These are phyloP conservation scores for Ovibos moschatus DNA, from an alignment of 2,113 vertebrate species.

Conservation along the genomic window DNA sequence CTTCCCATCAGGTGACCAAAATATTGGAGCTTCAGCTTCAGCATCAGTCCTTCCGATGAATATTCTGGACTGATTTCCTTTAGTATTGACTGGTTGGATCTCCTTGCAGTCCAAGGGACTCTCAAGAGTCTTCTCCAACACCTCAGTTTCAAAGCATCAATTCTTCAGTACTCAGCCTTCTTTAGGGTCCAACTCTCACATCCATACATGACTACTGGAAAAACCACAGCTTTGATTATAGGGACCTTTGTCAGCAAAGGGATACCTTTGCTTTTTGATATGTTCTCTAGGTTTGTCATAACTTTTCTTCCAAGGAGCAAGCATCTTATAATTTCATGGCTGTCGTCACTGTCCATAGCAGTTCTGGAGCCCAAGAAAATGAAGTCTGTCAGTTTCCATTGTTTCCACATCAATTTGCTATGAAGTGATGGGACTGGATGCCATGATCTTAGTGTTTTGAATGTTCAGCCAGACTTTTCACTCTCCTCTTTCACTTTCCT, in stretches of 20 bases:
- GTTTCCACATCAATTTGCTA: background rate
- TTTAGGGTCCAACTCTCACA: background rate
- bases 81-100: background rate
- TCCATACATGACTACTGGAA: background rate
- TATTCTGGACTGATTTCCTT: background rate
- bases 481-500: background rate
- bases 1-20: background rate
- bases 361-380: background rate
- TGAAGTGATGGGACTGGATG: background rate
- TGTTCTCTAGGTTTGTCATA: background rate
- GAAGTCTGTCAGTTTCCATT: background rate
- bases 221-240: background rate
- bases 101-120: background rate
- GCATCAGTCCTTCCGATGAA: background rate
- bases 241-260: background rate
- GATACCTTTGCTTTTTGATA: background rate
- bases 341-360: accelerated
- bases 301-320: background rate
- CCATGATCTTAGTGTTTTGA: background rate
- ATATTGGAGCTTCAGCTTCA: background rate
- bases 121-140: background rate
- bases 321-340: background rate
- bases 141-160: background rate
- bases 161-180: background rate
- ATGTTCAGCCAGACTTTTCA: background rate